Evolutionary conservation across 2,888 invertebrate genomes (phyloP).

Genomic region (Dichetophora obliterata): DNA sequence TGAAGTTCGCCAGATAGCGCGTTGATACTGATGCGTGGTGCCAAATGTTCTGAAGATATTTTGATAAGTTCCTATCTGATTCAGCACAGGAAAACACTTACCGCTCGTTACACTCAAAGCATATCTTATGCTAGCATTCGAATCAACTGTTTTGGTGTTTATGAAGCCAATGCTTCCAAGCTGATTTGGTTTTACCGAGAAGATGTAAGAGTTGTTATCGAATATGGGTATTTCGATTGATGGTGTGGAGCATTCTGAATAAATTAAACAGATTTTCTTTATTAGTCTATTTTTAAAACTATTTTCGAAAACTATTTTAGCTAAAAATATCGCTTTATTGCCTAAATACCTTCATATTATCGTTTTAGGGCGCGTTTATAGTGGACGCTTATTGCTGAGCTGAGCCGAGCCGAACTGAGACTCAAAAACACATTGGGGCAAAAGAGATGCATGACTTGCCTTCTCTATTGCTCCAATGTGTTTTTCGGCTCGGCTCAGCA

Average conservation of each 20-base stretch:
- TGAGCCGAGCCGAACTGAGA: too few species aligned
- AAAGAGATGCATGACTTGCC: neutral
- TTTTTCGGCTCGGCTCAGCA: too few species aligned
- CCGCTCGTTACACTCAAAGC: constrained; percentile 47
- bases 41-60: constrained; percentile 42
- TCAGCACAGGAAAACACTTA: constrained; percentile 40
- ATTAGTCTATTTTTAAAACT: too few species aligned
- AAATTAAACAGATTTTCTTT: neutral
- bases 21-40: constrained; percentile 46
- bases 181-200: constrained; percentile 45
- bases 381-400: too few species aligned
- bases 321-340: too few species aligned
- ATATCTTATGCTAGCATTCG: constrained; percentile 45
- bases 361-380: too few species aligned
- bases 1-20: constrained; percentile 49
- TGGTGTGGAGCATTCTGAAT: neutral
- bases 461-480: too few species aligned
- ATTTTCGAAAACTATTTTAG: too few species aligned
- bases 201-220: constrained; percentile 40
- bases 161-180: constrained; percentile 50
- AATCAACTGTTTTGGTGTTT: constrained; percentile 43
- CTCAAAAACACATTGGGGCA: neutral
- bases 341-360: too few species aligned
- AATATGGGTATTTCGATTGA: constrained; percentile 30
- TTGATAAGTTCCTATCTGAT: neutral